phyloP scores from a whole-genome alignment of 2,888 invertebrate genomes.

The Brachyptera putata region DNA sequence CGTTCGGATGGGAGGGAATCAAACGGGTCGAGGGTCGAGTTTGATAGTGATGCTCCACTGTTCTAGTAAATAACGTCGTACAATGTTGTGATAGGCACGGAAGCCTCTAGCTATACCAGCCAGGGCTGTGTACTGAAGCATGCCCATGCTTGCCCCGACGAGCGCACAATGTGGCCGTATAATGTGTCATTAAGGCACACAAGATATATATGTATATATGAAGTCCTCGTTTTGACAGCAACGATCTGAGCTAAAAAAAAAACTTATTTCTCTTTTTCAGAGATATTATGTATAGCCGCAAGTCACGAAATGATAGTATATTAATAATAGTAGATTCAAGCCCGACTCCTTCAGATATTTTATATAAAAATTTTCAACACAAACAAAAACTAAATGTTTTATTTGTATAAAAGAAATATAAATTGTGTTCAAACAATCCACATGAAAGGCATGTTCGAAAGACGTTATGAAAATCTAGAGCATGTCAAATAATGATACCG shows the following conservation, averaged over 20 bases:
- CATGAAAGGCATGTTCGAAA: too few species aligned
- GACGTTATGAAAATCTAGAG: too few species aligned
- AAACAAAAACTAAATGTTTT: too few species aligned
- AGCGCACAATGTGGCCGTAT: not conserved
- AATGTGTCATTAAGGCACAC: not conserved
- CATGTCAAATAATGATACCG: too few species aligned
- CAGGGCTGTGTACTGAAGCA: not conserved
- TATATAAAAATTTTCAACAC: too few species aligned
- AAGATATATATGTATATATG: not conserved
- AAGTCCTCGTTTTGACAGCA: conserved; percentile 1
- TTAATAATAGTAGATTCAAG: not conserved
- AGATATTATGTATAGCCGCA: not conserved
- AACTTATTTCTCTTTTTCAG: not conserved
- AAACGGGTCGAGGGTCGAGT: not conserved
- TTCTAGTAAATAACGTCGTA: conserved; percentile 3
- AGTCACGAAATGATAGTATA: not conserved
- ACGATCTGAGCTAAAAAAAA: not conserved
- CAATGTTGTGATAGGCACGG: conserved; percentile 1
- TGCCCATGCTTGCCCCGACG: not conserved
- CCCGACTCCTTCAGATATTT: too few species aligned
- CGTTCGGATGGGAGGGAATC: not conserved
- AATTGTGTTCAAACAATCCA: too few species aligned
- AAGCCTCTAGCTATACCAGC: not conserved
- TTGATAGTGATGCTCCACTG: not conserved
- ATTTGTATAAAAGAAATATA: too few species aligned